phyloP scores from a whole-genome alignment of 1,140 invertebrate species.

The Choristoneura fumiferana region DNA sequence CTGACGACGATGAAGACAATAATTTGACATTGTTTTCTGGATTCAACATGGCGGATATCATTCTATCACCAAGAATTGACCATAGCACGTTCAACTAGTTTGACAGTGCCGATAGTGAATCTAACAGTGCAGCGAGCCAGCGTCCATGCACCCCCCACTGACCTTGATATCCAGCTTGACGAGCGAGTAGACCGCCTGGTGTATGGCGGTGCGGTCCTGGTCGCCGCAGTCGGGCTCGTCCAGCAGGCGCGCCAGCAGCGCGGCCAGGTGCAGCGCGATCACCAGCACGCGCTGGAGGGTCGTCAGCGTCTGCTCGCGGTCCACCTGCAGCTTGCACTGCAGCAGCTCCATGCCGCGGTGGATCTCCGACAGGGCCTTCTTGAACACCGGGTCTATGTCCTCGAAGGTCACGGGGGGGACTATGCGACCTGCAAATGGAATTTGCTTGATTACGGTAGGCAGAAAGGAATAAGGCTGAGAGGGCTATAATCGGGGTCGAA shows the following conservation, averaged over 20 bases:
- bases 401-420: slow-evolving; percentile 88
- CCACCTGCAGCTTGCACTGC: slow-evolving; percentile 78
- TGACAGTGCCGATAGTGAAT: too few species aligned
- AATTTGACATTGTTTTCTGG: too few species aligned
- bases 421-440: slow-evolving; percentile 79
- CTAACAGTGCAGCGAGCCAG: too few species aligned
- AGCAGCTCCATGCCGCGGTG: slow-evolving; percentile 77
- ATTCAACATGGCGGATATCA: too few species aligned
- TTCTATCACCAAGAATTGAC: too few species aligned
- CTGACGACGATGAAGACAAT: too few species aligned
- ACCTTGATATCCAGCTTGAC: slow-evolving; percentile 86
- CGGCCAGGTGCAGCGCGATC: slow-evolving; percentile 91
- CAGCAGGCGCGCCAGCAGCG: slow-evolving; percentile 84
- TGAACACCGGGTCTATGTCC: slow-evolving; percentile 90
- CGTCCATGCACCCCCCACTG: too few species aligned
- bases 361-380: slow-evolving; percentile 87
- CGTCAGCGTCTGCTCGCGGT: slow-evolving; percentile 84
- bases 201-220: slow-evolving; percentile 78
- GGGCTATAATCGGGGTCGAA: too few species aligned
- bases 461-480: too few species aligned
- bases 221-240: slow-evolving; percentile 77
- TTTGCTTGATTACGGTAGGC: too few species aligned
- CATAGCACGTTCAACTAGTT: too few species aligned
- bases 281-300: slow-evolving; percentile 90
- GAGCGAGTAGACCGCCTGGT: slow-evolving; percentile 84